Percentiles rank a stretch among this genome's conserved stretches.
Evolutionary conservation across 2,888 invertebrate species (phyloP).

Genomic region (Sesia apiformis): DNA sequence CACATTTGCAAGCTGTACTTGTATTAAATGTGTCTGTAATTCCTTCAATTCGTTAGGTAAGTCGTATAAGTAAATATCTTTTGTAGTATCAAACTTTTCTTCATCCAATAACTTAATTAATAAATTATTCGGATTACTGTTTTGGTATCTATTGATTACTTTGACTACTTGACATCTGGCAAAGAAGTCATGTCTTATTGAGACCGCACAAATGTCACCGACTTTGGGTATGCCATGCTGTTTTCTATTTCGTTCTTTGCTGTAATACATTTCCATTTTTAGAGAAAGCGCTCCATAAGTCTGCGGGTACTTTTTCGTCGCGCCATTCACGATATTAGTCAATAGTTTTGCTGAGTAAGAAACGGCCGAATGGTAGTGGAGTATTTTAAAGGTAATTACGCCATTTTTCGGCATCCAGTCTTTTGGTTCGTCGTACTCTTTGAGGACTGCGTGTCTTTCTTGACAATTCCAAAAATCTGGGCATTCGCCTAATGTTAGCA

Average conservation of each 20-base stretch:
- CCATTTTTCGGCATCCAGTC: slow-evolving; percentile 70
- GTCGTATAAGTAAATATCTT: slow-evolving; percentile 53
- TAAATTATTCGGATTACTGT: slow-evolving; percentile 37
- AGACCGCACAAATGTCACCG: slow-evolving; percentile 75
- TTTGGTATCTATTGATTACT: slow-evolving; percentile 36
- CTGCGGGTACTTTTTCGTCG: slow-evolving; percentile 36
- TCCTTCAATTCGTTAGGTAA: slow-evolving; percentile 66
- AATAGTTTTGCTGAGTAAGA: slow-evolving; percentile 75
- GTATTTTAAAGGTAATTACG: slow-evolving; percentile 71
- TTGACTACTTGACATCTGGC: slow-evolving; percentile 73
- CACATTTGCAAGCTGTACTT: slow-evolving; percentile 45
- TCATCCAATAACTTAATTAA: slow-evolving; percentile 76
- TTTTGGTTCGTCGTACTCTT: slow-evolving; percentile 66
- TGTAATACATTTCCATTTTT: slow-evolving; percentile 51
- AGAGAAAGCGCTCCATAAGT: slow-evolving; percentile 39
- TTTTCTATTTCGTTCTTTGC: slow-evolving; percentile 40
- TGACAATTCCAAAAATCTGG: slow-evolving; percentile 69
- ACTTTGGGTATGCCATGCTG: slow-evolving; percentile 52
- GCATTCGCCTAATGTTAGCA: slow-evolving; percentile 80
- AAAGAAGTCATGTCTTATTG: slow-evolving; percentile 57
- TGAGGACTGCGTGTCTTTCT: slow-evolving; percentile 76
- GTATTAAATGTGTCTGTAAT: slow-evolving; percentile 54
- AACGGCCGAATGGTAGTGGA: slow-evolving; percentile 74
- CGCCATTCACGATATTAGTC: slow-evolving; percentile 21
- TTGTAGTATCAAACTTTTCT: slow-evolving; percentile 57